These are phyloP conservation scores for Formicarius rufipectus DNA, from an alignment of 2,113 vertebrate genomes.

Conservation along the genomic window DNA sequence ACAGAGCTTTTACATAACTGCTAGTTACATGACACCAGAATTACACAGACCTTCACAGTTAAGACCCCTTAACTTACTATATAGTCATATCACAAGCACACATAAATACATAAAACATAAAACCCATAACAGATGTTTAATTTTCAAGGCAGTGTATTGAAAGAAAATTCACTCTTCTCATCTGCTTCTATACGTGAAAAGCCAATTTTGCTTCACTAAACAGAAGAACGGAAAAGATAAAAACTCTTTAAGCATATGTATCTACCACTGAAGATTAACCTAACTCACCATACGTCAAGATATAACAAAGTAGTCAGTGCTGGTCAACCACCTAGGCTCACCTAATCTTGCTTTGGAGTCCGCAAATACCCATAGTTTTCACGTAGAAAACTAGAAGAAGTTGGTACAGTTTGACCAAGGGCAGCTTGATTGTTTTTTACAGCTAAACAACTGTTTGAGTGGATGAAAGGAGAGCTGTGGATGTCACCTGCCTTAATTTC, in stretches of 20 bases:
- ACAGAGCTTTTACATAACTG: background rate
- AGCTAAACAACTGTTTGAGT: background rate
- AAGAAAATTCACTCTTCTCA: background rate
- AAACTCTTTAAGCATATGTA: background rate
- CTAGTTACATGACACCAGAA: background rate
- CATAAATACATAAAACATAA: background rate
- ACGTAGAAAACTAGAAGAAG: background rate
- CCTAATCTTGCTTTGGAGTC: background rate
- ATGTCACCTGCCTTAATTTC: background rate
- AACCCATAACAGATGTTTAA: background rate
- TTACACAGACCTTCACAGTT: background rate
- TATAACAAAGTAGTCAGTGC: background rate
- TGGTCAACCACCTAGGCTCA: background rate
- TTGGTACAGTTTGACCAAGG: background rate
- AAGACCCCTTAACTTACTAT: background rate
- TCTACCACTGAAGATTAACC: background rate
- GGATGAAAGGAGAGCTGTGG: background rate
- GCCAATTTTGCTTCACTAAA: background rate
- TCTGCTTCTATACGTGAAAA: background rate
- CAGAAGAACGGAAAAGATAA: background rate
- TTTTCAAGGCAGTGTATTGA: background rate
- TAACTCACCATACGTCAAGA: background rate
- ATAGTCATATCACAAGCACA: background rate
- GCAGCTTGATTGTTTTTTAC: background rate
- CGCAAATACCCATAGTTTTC: background rate